Percentiles rank a stretch among this genome's conserved stretches.
phyloP scores from a whole-genome alignment of 2,113 vertebrate genomes.

The Apodemus sylvaticus region DNA sequence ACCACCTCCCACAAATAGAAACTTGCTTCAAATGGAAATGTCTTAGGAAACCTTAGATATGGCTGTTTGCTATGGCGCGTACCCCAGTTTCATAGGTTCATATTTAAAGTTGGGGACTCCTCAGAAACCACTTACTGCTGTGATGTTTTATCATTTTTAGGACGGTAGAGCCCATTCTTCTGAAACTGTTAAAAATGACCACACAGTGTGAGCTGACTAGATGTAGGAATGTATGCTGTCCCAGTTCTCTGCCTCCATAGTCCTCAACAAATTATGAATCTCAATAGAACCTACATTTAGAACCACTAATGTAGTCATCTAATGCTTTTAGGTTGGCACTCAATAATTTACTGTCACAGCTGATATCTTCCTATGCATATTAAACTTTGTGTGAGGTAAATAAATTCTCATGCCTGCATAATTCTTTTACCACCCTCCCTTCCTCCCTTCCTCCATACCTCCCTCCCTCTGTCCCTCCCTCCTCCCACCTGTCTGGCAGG shows the following conservation, averaged over 20 bases:
- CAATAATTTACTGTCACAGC: neutral
- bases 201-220: neutral
- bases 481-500: neutral
- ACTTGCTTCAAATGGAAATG: neutral
- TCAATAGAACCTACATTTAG: neutral
- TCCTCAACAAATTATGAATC: neutral
- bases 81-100: neutral
- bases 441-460: too few species aligned
- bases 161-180: constrained; percentile 11
- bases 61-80: neutral
- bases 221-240: neutral
- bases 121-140: neutral
- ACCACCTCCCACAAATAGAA: neutral
- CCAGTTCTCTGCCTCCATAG: accelerated
- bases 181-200: constrained; percentile 10
- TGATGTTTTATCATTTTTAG: neutral
- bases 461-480: neutral
- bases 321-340: neutral
- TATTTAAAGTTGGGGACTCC: neutral
- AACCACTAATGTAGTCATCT: neutral
- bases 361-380: neutral
- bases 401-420: neutral
- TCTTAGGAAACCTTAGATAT: neutral
- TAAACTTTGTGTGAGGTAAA: neutral
- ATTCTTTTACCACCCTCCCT: too few species aligned